Conservation (phyloP, 2,113 vertebrate genomes). For the Heptranchias perlo region DNA sequence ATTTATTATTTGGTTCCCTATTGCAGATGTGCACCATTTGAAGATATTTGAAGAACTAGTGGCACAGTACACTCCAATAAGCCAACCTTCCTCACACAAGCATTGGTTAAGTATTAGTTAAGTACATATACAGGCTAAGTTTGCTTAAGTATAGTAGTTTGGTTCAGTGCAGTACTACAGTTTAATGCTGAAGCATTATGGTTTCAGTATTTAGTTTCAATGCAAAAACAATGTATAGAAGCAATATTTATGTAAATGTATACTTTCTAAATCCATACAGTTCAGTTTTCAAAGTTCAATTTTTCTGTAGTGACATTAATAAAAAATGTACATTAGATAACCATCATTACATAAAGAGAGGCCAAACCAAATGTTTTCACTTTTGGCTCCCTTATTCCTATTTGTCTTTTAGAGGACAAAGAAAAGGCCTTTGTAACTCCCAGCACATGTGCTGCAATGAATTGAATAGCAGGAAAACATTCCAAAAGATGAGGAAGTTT, state of each 20-base stretch:
- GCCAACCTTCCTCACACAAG: neutral
- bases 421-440: neutral
- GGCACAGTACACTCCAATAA: neutral
- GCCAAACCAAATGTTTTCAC: neutral
- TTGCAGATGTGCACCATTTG: conserved; percentile 28
- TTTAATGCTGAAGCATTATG: too few relatives aligned
- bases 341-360: neutral
- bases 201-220: neutral
- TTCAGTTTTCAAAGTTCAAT: neutral
- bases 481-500: neutral
- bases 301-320: neutral
- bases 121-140: neutral
- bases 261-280: neutral
- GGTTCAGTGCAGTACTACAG: neutral
- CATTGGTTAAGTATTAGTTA: neutral
- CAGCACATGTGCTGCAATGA: neutral
- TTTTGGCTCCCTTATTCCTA: neutral
- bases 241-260: neutral
- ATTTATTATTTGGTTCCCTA: conserved; percentile 21
- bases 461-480: neutral
- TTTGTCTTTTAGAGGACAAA: neutral
- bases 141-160: neutral
- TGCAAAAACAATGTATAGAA: neutral
- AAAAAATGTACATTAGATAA: too few relatives aligned
- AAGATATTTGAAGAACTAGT: conserved; percentile 35